phyloP scores from a whole-genome alignment of 2,797 vertebrate genomes.

The Manis javanica region DNA sequence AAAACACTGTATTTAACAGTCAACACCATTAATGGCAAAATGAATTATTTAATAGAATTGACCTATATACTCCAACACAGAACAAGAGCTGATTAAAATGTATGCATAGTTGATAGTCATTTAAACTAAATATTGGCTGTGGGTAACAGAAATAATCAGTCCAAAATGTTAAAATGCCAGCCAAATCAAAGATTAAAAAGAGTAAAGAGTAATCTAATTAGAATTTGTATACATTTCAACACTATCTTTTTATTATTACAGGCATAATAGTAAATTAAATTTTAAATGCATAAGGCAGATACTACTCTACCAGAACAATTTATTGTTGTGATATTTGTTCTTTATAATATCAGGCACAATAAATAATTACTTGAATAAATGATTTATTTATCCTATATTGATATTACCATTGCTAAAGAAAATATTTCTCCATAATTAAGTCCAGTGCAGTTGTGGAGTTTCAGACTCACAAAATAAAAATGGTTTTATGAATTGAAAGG shows the following conservation, averaged over 20 bases:
- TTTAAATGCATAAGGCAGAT: constrained; percentile 32
- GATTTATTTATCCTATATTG: not conserved
- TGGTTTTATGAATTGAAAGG: not conserved
- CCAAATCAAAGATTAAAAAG: constrained; percentile 52
- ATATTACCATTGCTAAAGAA: not conserved
- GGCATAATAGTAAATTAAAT: constrained; percentile 42
- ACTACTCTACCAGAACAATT: constrained; percentile 25
- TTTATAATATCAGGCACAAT: constrained; percentile 40
- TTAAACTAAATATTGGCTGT: constrained; percentile 64
- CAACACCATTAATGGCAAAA: constrained; percentile 70
- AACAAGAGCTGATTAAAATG: constrained; percentile 73
- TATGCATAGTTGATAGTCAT: constrained; percentile 64
- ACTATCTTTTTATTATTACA: constrained; percentile 32
- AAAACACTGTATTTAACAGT: constrained; percentile 79
- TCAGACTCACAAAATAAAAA: constrained; percentile 34
- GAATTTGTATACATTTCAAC: constrained; percentile 25
- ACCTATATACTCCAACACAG: constrained; percentile 61
- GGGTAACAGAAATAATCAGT: constrained; percentile 55
- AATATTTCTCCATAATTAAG: constrained; percentile 1
- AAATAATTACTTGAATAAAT: constrained; percentile 55
- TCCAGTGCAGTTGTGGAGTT: not conserved
- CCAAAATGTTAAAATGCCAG: constrained; percentile 55
- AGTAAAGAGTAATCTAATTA: constrained; percentile 55
- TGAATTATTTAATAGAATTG: constrained; percentile 80
- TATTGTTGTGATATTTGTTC: constrained; percentile 9